Base-by-base conservation (phyloP, 2,888 invertebrate genomes). In the Alsophila aescularia region DNA sequence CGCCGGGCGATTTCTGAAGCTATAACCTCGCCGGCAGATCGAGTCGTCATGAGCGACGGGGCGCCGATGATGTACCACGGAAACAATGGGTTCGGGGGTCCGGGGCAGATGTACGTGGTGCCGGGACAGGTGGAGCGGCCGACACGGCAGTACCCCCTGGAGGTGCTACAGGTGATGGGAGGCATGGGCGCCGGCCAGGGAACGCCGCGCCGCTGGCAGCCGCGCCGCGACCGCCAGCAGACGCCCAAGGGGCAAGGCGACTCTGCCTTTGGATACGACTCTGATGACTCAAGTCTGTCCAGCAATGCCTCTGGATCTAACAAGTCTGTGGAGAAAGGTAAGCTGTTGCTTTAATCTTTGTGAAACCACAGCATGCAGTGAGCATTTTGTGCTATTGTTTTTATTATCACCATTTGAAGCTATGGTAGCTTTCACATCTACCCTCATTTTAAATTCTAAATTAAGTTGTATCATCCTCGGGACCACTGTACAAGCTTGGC, bases 221-320 rank as follows among this genome's bases (percentile, higher is more conserved):
- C 80, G 51, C 84, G 82, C 44, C 79, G 82, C 18, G 82, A 83
- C 27, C 79, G 82, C 24, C 83, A 75, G 31, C 75, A 69, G 10
- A 53, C 59, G 47, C 56, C 70, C 43, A 83, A 76, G 53, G 72
- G 69, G 24, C 82, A 86, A 45, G 81, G 57, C 0, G 63, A 77
- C 69, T 82, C 82, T 14, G 87, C 89, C 48, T 90, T 90, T 61
- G 87, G 85, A 15, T 90, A 90, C 64, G 90, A 91, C 56, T 91
- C 90, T 14, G 90, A 91, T 69, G 90, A 91, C 71, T 91, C 90
- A 49, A 91, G 90, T 64, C 73, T 89, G 37, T 90, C 91, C n/a
- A 91, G 91, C 68, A 90, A 89, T 66, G 90, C 90, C 24, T 90
- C 90, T 24, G 88, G 90, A 37, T 90, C 90, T 24, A 88, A 87